These are phyloP conservation scores for Rhabdomys pumilio DNA, from an alignment of 2,797 vertebrate species.

Conservation along the genomic window DNA sequence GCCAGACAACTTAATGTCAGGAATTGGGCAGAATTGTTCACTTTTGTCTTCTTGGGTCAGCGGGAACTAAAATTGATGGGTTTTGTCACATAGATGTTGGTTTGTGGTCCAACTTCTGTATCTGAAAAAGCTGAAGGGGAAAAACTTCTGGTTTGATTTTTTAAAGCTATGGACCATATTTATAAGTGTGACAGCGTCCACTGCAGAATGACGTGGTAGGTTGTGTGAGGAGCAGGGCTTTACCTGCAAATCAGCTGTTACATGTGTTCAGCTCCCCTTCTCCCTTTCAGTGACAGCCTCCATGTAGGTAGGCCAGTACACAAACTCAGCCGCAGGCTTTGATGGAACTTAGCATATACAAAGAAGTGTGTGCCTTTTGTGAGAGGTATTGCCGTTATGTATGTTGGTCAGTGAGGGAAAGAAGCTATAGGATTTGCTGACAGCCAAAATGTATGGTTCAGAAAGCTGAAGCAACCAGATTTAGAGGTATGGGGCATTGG, in stretches of 20 bases:
- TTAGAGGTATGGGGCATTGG: constrained; percentile 66
- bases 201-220: constrained; percentile 32
- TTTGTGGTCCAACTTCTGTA: constrained; percentile 66
- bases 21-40: not conserved
- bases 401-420: constrained; percentile 80
- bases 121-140: constrained; percentile 68
- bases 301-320: constrained; percentile 38
- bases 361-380: constrained; percentile 75
- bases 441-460: constrained; percentile 88
- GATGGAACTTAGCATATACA: constrained; percentile 63
- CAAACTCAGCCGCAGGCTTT: constrained; percentile 39
- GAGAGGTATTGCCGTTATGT: constrained; percentile 37
- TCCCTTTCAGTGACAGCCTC: constrained; percentile 37
- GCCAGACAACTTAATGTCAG: not conserved
- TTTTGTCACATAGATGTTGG: not conserved
- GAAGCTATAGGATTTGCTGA: constrained; percentile 83
- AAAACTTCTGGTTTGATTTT: not conserved
- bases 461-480: constrained; percentile 76
- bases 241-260: constrained; percentile 64
- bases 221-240: not conserved
- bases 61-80: not conserved
- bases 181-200: constrained; percentile 30
- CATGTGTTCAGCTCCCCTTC: not conserved
- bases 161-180: not conserved
- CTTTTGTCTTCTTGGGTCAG: not conserved